Evolutionary conservation across 2,888 invertebrate species (phyloP).

Genomic region (Ariolimax columbianus): DNA sequence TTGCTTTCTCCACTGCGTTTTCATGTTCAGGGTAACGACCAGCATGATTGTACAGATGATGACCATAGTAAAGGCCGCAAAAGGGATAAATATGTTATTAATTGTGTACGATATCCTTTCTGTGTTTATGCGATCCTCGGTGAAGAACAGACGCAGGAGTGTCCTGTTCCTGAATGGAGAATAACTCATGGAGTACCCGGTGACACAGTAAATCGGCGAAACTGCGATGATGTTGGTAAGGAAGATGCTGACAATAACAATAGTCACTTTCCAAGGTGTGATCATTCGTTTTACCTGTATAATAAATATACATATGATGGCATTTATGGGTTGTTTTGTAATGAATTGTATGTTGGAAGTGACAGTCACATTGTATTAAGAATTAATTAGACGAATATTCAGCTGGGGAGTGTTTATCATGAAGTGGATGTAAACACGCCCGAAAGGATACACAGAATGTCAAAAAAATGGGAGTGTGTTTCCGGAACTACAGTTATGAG

Average conservation of each 20-base stretch:
- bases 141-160: slow-evolving; percentile 26
- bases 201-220: slow-evolving; percentile 21
- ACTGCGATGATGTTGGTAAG: not conserved
- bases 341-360: too few species aligned
- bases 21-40: not conserved
- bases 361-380: too few species aligned
- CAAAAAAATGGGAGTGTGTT: too few species aligned
- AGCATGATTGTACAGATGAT: slow-evolving; percentile 16
- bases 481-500: too few species aligned
- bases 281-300: slow-evolving; percentile 10
- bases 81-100: slow-evolving; percentile 5
- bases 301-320: too few species aligned
- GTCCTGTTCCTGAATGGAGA: slow-evolving; percentile 28
- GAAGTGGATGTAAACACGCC: too few species aligned
- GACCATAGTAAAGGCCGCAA: slow-evolving; percentile 1
- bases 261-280: slow-evolving; percentile 10
- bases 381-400: too few species aligned
- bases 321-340: too few species aligned
- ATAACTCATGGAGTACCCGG: not conserved
- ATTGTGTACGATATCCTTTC: not conserved
- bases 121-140: not conserved
- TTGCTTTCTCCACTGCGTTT: slow-evolving; percentile 25
- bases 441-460: too few species aligned
- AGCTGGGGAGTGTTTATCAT: too few species aligned
- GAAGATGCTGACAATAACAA: slow-evolving; percentile 8